phyloP scores from a whole-genome alignment of 1,140 invertebrate genomes.

The Tigriopus japonicus region DNA sequence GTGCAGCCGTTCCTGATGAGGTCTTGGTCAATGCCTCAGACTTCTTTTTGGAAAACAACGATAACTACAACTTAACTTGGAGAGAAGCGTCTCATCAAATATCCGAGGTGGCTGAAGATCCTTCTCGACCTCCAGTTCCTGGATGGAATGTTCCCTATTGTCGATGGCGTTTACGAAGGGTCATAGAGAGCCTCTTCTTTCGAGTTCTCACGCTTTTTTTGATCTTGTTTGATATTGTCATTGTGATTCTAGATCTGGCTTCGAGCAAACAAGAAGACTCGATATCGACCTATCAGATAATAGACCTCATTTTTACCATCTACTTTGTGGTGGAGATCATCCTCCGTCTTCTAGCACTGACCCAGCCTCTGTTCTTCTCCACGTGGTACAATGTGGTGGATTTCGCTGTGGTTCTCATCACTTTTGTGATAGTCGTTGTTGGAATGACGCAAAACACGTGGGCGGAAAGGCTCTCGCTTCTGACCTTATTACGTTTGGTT shows the following conservation, averaged over 20 bases:
- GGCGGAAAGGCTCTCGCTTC: constrained; percentile 20
- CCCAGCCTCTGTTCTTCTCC: constrained; percentile 23
- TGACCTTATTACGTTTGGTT: constrained; percentile 29
- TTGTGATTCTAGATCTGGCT: constrained; percentile 8
- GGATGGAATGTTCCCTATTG: constrained; percentile 2
- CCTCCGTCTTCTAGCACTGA: constrained; percentile 23
- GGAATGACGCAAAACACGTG: constrained; percentile 21
- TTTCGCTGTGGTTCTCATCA: constrained; percentile 27
- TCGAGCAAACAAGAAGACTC: background rate
- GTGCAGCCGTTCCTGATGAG: background rate
- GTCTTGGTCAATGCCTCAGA: constrained; percentile 7
- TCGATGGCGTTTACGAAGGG: background rate
- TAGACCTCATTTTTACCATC: constrained; percentile 24
- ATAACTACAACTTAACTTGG: constrained; percentile 8
- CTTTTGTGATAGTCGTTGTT: constrained; percentile 28
- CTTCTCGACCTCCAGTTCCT: constrained; percentile 10
- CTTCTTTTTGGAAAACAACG: constrained; percentile 13
- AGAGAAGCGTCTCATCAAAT: constrained; percentile 12
- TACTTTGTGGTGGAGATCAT: constrained; percentile 27
- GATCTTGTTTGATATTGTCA: constrained; percentile 5
- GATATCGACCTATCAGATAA: background rate
- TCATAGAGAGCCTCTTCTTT: constrained; percentile 12
- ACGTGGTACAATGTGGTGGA: constrained; percentile 29
- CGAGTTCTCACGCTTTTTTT: constrained; percentile 6
- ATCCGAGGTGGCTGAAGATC: constrained; percentile 8